Evolutionary conservation across 2,888 invertebrate species (phyloP), one percentile per base, ranked within the genome.

Genomic region (Andricus quercusramuli): DNA sequence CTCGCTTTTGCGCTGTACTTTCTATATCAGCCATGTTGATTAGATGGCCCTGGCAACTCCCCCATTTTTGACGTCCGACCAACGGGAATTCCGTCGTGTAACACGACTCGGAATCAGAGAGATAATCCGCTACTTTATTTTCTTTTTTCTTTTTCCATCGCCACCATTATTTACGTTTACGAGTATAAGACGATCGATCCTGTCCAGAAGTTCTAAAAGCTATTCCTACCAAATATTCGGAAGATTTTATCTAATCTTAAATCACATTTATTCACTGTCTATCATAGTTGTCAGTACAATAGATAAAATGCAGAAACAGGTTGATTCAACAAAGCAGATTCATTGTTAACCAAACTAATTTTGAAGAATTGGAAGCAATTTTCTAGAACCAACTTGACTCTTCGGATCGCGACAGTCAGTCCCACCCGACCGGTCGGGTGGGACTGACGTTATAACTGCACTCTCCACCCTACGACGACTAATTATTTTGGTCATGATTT

Each of bases 81-180:
- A 70, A 47, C 70, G 70, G 29, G 70, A 70, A 70, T 47, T 70
- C 68, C 68, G 25, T 47, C 22, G n/a, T 68, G 68, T 47, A 68
- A 47, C 47, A 25, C 25, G 68, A 68, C 25, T 70, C 70, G 51
- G 47, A 51, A 70, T 70, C 70, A 44, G 29, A 25, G 70, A 70
- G 15, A 70, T 70, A 70, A 56, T n/a, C 56, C 56, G 11, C 70
- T 70, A 70, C 20, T 70, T 51, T 37, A 37, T 9, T 37, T 37
- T 37, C 8, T 37, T 37, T 37, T 37, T 37, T 37, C 3, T 3
- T 37, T 37, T 37, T 37, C 44, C 20, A 29, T 51, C 29, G 6
- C 47, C 15, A 70, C 25, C 70, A 70, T 70, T 47, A 70, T 47
- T 70, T 70, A 22, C 29, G 56, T 47, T 70, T 70, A 22, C 29